Evolutionary conservation across 2,113 vertebrate species (phyloP).

Genomic region (Rhagologus leucostigma): DNA sequence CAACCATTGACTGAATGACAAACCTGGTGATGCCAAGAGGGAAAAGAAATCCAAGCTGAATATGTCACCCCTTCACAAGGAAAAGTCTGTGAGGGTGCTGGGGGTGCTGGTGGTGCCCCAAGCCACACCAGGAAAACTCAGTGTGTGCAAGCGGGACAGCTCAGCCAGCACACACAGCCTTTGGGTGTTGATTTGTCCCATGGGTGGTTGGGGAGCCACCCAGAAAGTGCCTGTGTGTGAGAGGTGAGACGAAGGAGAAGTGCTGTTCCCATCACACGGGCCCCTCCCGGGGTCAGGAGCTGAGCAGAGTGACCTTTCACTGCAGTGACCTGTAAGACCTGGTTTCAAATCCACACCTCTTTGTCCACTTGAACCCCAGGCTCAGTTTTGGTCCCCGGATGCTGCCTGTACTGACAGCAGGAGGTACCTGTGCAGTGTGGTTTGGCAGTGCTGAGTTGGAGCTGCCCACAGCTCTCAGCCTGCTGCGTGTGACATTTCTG

Average conservation of each 20-base stretch:
- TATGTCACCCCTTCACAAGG: accelerated
- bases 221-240: not conserved
- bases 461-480: not conserved
- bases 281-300: not conserved
- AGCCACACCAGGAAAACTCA: accelerated
- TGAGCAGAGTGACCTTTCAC: not conserved
- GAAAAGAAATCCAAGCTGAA: not conserved
- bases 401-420: accelerated
- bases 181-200: accelerated
- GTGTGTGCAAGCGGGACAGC: accelerated
- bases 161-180: not conserved
- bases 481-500: not conserved
- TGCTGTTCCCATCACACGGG: not conserved
- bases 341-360: accelerated
- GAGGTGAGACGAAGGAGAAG: not conserved
- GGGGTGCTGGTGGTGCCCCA: not conserved
- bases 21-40: not conserved
- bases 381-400: accelerated
- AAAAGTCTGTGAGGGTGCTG: not conserved
- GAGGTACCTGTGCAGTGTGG: accelerated
- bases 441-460: not conserved
- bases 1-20: not conserved
- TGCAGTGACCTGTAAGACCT: not conserved
- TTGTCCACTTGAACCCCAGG: not conserved
- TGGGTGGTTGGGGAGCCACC: not conserved